Base-by-base conservation (phyloP, 2,888 invertebrate species). In the Penaeus monodon region DNA sequence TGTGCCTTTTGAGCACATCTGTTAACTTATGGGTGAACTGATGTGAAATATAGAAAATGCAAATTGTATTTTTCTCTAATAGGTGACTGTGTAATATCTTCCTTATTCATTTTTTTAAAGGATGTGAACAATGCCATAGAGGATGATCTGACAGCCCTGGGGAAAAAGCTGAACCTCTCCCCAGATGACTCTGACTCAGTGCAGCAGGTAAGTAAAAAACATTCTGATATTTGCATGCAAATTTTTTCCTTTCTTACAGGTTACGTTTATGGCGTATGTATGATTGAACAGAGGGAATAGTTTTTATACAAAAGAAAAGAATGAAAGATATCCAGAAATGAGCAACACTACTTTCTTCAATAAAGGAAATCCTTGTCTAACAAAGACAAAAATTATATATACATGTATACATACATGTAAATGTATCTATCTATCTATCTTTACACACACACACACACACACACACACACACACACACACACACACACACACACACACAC, bases 371-470 rank as follows among this genome's bases (percentile, higher is more conserved):
- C 57, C 57, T 2, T 57, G 17, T 57, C 3, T 3, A 57, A 20
- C 17, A 57, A 57, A 57, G 57, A 14, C 14, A 57, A 3, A 4
- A 17, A 14, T 14, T 77, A 44, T 77, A 44, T 38, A 77, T 77
- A n/a, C 49, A 77, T 77, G 20, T 57, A 77, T 77, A 49, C n/a
- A 57, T 77, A 77, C n/a, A 77, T 77, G 27, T 57, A 44, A 44
- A 22, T 77, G 49, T 77, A 44, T 77, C 24, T 77, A 17, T 76
- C 17, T 76, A 76, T 76, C 3, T 76, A 76, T 76, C 24, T 22
- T 4, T 22, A n/a, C 7, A 2, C 2, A 22, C 6, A n/a, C 24
- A 65, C 33, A 22, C 66, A 44, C 10, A 44, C 10, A 44, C 10
- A 44, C 10, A 44, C 1, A 44, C 10, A 44, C 10, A 44, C 10